These are phyloP conservation scores for Aspidiotus destructor DNA, from an alignment of 2,888 invertebrate genomes.

Conservation along the genomic window DNA sequence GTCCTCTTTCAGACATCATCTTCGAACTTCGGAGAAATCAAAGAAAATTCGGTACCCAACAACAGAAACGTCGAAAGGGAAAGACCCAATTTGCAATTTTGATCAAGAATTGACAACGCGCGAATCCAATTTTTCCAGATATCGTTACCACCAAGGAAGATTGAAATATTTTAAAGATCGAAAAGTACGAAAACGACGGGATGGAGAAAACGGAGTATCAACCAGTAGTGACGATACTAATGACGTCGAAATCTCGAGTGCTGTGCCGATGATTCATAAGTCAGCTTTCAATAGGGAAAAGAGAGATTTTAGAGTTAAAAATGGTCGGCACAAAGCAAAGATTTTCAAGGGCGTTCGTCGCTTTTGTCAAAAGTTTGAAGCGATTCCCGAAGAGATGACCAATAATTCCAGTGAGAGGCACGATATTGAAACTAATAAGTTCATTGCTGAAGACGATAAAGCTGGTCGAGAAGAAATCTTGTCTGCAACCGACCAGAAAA, in stretches of 20 bases:
- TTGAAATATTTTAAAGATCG: conserved; percentile 20
- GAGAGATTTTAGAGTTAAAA: not conserved
- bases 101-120: not conserved
- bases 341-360: conserved; percentile 6
- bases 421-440: not conserved
- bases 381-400: conserved; percentile 51
- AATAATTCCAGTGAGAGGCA: conserved; percentile 42
- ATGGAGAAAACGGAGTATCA: not conserved
- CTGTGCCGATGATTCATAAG: not conserved
- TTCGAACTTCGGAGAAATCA: conserved; percentile 15
- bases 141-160: conserved; percentile 5
- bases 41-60: conserved; percentile 15
- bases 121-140: conserved; percentile 4
- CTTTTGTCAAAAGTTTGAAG: conserved; percentile 43
- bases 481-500: too few species aligned
- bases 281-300: not conserved
- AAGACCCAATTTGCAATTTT: not conserved
- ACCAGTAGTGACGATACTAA: not conserved
- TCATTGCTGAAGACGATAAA: not conserved
- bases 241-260: not conserved
- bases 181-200: not conserved
- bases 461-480: conserved; percentile 3
- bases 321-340: conserved; percentile 3
- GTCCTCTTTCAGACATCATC: not conserved
- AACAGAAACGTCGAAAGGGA: not conserved